Evolutionary conservation across 2,888 invertebrate species (phyloP).

Genomic region (Lamellibrachia columna): DNA sequence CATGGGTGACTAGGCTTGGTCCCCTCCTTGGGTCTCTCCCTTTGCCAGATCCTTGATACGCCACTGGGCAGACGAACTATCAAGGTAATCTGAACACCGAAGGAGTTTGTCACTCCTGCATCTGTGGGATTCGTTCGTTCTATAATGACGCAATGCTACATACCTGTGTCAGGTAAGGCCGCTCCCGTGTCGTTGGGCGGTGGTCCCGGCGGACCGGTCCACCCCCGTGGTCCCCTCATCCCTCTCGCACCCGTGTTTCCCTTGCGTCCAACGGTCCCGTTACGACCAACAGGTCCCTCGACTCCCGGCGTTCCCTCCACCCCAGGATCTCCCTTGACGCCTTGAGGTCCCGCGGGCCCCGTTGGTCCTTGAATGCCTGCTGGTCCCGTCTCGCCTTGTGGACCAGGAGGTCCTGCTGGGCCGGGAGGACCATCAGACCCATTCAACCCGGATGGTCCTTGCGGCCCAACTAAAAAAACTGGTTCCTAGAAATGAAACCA

Average conservation of each 20-base stretch:
- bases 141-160: not conserved
- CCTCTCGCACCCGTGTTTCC: not conserved
- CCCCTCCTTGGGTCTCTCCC: no score
- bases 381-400: slow-evolving; percentile 22
- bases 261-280: not conserved
- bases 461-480: slow-evolving; percentile 13
- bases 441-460: slow-evolving; percentile 23
- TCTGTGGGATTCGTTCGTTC: not conserved
- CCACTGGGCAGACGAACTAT: no score
- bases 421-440: slow-evolving; percentile 28
- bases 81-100: no score
- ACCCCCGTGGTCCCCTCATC: not conserved
- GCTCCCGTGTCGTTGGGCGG: not conserved
- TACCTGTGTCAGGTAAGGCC: not conserved
- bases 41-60: no score
- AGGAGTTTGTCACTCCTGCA: no score
- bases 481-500: not conserved
- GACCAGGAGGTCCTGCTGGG: slow-evolving; percentile 23
- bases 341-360: slow-evolving; percentile 29
- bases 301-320: not conserved
- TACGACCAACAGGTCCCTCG: not conserved
- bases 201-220: not conserved
- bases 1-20: no score
- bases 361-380: slow-evolving; percentile 7
- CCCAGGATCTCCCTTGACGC: slow-evolving; percentile 30